These are phyloP conservation scores for Pseudochromis fuscus DNA, from an alignment of 2,797 vertebrate genomes.

Conservation along the genomic window DNA sequence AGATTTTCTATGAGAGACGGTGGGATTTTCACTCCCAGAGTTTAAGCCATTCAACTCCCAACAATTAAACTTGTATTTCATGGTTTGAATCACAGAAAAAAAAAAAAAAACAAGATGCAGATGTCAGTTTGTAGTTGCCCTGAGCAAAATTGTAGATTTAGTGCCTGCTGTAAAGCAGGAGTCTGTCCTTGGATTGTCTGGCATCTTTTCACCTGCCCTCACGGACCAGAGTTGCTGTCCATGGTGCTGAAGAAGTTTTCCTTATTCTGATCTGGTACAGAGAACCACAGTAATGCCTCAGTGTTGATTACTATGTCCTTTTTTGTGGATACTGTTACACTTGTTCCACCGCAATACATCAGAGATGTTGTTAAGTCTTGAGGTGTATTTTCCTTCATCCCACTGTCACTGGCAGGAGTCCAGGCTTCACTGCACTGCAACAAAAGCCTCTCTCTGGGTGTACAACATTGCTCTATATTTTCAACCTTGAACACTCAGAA, in stretches of 20 bases:
- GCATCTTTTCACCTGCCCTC: constrained; percentile 15
- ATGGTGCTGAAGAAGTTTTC: constrained; percentile 53
- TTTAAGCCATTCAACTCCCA: not conserved
- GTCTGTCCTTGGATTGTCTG: not conserved
- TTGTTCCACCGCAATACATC: constrained; percentile 2
- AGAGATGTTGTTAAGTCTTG: constrained; percentile 41
- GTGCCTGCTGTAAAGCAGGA: constrained; percentile 20
- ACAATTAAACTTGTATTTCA: not conserved
- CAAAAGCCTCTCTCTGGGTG: constrained; percentile 7
- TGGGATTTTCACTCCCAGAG: not conserved
- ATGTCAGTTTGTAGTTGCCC: constrained; percentile 15
- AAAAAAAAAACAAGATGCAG: not conserved
- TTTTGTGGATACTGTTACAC: not conserved
- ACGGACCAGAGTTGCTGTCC: constrained; percentile 43
- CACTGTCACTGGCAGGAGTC: constrained; percentile 29
- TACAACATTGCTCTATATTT: constrained; percentile 26
- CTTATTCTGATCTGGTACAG: not conserved
- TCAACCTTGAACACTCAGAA: constrained; percentile 25
- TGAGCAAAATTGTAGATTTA: not conserved
- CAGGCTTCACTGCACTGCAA: constrained; percentile 29
- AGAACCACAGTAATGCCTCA: not conserved
- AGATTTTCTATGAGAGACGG: not conserved
- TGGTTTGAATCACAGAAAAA: not conserved
- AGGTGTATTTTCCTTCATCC: constrained; percentile 42
- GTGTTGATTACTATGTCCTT: constrained; percentile 3